Percentiles rank a stretch among this genome's conserved stretches.
Evolutionary conservation across 2,797 vertebrate genomes (phyloP).

Genomic region (Pitangus sulphuratus): DNA sequence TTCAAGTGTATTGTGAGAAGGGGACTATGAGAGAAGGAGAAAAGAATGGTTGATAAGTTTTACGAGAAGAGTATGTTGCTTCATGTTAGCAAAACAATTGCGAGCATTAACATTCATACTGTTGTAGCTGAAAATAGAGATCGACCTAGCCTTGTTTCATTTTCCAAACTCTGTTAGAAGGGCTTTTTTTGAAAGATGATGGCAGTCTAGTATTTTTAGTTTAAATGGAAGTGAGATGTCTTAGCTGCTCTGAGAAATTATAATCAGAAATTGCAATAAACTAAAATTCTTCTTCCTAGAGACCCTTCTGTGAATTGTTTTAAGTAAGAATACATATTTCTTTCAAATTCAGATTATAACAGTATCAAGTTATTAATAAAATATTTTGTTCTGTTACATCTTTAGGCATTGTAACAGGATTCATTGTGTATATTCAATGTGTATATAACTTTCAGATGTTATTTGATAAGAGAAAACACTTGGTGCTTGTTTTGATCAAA

Average conservation of each 20-base stretch:
- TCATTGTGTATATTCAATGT: not conserved
- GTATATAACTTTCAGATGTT: not conserved
- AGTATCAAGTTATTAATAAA: not conserved
- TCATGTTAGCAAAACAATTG: not conserved
- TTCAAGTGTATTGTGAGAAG: not conserved
- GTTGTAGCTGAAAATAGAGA: not conserved
- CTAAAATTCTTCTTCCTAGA: not conserved
- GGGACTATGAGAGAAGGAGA: not conserved
- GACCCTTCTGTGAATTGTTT: not conserved
- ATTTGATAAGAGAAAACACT: not conserved
- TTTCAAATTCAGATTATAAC: not conserved
- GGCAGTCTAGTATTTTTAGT: not conserved
- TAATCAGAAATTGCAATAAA: not conserved
- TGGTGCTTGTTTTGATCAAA: not conserved
- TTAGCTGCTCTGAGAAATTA: not conserved
- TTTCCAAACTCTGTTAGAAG: not conserved
- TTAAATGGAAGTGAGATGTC: not conserved
- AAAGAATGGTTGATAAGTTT: not conserved
- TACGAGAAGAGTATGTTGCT: not conserved
- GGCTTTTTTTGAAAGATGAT: not conserved
- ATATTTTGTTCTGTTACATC: not conserved
- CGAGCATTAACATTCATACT: not conserved
- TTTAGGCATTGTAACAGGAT: not conserved
- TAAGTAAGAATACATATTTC: not conserved
- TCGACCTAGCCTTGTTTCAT: not conserved